Conservation (phyloP, 2,888 invertebrate genomes). For the Scrobipalpa costella region DNA sequence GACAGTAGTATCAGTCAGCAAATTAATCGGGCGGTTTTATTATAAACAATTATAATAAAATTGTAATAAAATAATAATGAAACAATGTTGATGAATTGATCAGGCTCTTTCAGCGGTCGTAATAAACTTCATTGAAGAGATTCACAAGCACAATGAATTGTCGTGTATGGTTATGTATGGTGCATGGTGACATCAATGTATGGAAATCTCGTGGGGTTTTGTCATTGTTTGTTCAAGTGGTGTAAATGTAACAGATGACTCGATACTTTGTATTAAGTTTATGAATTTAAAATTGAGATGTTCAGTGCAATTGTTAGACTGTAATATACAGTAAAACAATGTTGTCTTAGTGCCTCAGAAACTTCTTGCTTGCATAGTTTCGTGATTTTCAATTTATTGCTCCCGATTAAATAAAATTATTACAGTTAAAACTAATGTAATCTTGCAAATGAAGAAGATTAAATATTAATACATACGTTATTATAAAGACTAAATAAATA, state of each 20-base stretch:
- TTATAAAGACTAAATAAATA: too few relatives aligned
- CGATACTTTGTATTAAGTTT: background rate
- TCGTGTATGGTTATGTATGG: background rate
- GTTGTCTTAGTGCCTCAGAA: too few relatives aligned
- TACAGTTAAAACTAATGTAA: too few relatives aligned
- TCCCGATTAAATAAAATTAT: too few relatives aligned
- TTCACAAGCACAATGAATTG: conserved; percentile 1
- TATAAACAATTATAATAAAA: conserved; percentile 15
- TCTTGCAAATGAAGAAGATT: too few relatives aligned
- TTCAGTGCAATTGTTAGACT: too few relatives aligned
- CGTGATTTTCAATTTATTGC: too few relatives aligned
- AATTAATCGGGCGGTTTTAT: background rate
- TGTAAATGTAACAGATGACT: background rate
- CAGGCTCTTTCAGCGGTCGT: background rate
- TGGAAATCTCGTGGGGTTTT: conserved; percentile 7
- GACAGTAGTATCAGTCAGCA: background rate
- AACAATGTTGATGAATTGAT: conserved; percentile 4
- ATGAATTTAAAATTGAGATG: too few relatives aligned
- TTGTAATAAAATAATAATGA: background rate
- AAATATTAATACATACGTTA: background rate
- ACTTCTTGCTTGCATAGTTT: too few relatives aligned
- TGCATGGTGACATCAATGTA: background rate
- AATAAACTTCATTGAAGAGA: conserved; percentile 1
- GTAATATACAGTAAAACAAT: too few relatives aligned
- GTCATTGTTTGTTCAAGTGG: conserved; percentile 9